These are phyloP conservation scores for Gephyroberyx darwinii DNA, from an alignment of 2,797 vertebrate genomes.

Conservation along the genomic window DNA sequence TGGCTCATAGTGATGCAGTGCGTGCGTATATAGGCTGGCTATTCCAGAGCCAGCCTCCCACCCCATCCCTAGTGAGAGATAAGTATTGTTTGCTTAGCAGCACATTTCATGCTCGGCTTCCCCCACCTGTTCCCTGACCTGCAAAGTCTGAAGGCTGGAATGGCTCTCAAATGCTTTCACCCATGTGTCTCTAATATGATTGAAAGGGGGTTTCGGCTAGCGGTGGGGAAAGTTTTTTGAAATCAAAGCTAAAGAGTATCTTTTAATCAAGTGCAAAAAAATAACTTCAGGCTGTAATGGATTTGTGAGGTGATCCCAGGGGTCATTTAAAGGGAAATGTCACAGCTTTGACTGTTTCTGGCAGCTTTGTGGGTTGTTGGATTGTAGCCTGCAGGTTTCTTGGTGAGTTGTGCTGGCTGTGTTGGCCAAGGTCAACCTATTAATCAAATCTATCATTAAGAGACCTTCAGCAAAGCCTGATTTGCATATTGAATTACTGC, in stretches of 20 bases:
- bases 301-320: constrained; percentile 25
- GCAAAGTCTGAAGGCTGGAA: constrained; percentile 71
- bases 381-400: constrained; percentile 45
- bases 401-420: constrained; percentile 39
- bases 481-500: constrained; percentile 72
- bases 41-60: constrained; percentile 63
- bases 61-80: constrained; percentile 74
- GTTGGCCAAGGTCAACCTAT: constrained; percentile 69
- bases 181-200: constrained; percentile 49
- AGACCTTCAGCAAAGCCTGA: constrained; percentile 17
- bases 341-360: constrained; percentile 22
- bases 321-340: constrained; percentile 31
- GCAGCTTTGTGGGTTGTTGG: constrained; percentile 28
- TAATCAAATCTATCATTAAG: constrained; percentile 65
- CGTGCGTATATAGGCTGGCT: constrained; percentile 57
- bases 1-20: constrained; percentile 64
- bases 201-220: constrained; percentile 56
- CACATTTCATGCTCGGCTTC: constrained; percentile 80
- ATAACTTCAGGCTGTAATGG: constrained; percentile 38
- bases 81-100: constrained; percentile 79
- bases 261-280: constrained; percentile 26
- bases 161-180: constrained; percentile 61
- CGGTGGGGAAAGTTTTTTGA: constrained; percentile 22
- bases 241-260: not conserved
- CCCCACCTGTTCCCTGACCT: constrained; percentile 79